Base-by-base conservation (phyloP, 2,113 vertebrate genomes). In the Athene cunicularia region DNA sequence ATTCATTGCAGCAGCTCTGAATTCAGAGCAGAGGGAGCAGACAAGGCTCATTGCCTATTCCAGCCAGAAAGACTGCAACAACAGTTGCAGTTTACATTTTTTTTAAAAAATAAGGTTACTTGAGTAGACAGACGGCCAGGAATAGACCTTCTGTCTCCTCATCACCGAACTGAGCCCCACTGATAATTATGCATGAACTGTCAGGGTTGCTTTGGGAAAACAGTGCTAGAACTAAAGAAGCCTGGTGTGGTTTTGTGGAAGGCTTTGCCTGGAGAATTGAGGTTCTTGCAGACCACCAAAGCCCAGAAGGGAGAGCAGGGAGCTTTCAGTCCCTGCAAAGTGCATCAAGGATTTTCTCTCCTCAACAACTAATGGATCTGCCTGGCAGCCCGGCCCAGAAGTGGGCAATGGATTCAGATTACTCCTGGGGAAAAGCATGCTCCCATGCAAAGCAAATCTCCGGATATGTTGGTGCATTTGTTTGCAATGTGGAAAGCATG, bases 1-100 rank as follows among this genome's bases (percentile, higher is more conserved):
- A 94, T 91, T 71, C 87, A 91, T 92, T 96, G 96, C 96, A 97
- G 93, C 91, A 88, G 92, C 94, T 91, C 84, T 53, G 95, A 96
- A 94, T 88, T 95, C 91, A 95, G 95, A 96, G 89, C 95, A 96
- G 91, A 94, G 87, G 67, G 87, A 93, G 84, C 86, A 95, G 93
- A 93, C 80, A 68, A 91, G 89, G 89, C 89, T 97, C 93, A 86
- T 91, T 95, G 89, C 77, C 87, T 88, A 88, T 93, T 95, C 93
- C 81, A 85, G 85, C 87, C 91, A 93, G 94, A 88, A 77, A 82
- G 59, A 52, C 87, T 90, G 95, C 93, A 91, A 91, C 80, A 93
- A 67, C 66, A 77, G 53, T 94, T 70, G 63, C 1, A 2, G 64
- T 11, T 90, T 93, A 73, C 32, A 0, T 67, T 50, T 87, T 87